Percentiles rank a stretch among this genome's conserved stretches.
phyloP scores from a whole-genome alignment of 37 sponge, comb jelly and placozoan genomes.

The Halisarca cf. caerulea region DNA sequence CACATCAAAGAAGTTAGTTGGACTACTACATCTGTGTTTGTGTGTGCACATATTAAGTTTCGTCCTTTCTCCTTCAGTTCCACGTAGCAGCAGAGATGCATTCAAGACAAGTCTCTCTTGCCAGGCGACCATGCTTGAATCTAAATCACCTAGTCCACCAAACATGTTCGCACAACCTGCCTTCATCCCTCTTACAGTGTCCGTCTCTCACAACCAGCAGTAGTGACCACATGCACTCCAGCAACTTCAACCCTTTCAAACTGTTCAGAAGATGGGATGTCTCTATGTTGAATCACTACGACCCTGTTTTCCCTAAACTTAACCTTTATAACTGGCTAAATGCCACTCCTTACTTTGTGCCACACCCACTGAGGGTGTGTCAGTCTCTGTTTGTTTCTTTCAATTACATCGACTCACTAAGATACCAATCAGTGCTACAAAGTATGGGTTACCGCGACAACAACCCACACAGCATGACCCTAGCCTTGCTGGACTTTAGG shows the following conservation, averaged over 20 bases:
- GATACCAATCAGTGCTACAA: not conserved
- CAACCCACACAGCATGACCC: not conserved
- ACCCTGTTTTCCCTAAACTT: not conserved
- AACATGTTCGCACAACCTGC: not conserved
- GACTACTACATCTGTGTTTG: not conserved
- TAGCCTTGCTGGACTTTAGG: not conserved
- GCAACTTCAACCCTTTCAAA: no score
- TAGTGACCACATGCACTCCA: no score
- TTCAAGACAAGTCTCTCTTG: not conserved
- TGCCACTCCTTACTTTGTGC: not conserved
- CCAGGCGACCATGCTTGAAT: not conserved
- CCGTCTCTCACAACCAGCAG: not conserved
- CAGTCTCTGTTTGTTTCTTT: not conserved
- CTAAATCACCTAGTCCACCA: not conserved
- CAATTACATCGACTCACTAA: not conserved
- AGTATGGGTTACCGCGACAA: not conserved
- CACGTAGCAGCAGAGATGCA: not conserved
- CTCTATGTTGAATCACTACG: not conserved
- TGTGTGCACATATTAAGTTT: no score
- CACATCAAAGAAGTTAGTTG: not conserved
- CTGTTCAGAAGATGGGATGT: no score
- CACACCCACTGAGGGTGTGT: not conserved
- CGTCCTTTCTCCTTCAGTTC: not conserved
- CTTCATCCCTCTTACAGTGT: not conserved
- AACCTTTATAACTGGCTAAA: not conserved